Base-by-base conservation (phyloP, 2,888 invertebrate genomes). In the Rambutsinella grinnellia region DNA sequence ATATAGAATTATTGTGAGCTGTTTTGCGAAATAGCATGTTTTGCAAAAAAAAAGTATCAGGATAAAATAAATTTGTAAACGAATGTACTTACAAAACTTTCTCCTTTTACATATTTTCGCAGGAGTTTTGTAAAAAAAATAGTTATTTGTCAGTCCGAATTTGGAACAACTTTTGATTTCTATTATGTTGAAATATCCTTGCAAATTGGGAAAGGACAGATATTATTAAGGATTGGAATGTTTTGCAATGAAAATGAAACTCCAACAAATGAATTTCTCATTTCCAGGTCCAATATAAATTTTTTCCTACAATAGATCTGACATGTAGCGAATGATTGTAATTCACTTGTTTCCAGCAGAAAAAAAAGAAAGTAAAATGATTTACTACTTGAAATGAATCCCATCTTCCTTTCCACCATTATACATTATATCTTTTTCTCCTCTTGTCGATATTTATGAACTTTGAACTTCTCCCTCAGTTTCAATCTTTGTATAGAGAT, bases 331-430 rank as follows among this genome's bases (percentile, higher is more conserved):
- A 60, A 60, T 60, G 58, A 58, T 53, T 36, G 58, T 46, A 46
- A 15, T 24, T n/a, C n/a, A n/a, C n/a, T n/a, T n/a, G n/a, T n/a
- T n/a, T 51, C 51, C 13, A 15, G 19, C 51, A 8, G 51, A 51
- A 51, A 6, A 51, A n/a, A 51, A 49, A 3, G 13, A 23, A 13
- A 3, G 23, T 10, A 54, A 56, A 28, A 56, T 56, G 56, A 56
- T 56, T 67, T 67, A 67, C 27, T 57, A 67, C 47, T 15, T 67
- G 21, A 58, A 67, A 49, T 67, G 47, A 36, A 67, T 67, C 57
- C 10, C 28, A 19, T 51, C 5, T 51, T 15, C 17, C 5, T 51
- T n/a, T 5, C n/a, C n/a, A n/a, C n/a, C n/a, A n/a, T n/a, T n/a
- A n/a, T n/a, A n/a, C n/a, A n/a, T n/a, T n/a, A n/a, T n/a, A 58